Evolutionary conservation across 53 echinoderm and acorn worm species (phyloP).

Genomic region (Arbacia lixula): DNA sequence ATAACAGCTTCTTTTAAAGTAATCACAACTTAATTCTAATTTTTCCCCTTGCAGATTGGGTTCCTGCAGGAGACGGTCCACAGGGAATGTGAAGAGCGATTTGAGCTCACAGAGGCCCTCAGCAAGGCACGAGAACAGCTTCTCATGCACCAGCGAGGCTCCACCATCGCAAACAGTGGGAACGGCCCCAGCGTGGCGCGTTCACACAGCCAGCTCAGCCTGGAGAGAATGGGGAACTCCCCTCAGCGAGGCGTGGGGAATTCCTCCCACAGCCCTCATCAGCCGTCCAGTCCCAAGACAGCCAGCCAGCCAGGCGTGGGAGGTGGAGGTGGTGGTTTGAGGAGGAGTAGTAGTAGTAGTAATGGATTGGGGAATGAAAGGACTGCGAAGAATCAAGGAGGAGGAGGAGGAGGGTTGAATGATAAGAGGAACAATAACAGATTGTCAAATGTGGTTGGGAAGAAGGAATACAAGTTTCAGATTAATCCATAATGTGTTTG

Average conservation of each 20-base stretch:
- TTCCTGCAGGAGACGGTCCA: slow-evolving; percentile 95
- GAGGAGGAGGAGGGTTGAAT: background rate
- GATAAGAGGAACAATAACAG: background rate
- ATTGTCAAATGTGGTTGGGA: background rate
- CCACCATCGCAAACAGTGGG: slow-evolving; percentile 49
- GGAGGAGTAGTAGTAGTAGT: slow-evolving; percentile 12
- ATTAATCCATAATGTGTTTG: slow-evolving; percentile 4
- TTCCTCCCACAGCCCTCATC: slow-evolving; percentile 4
- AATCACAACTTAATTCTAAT: too few relatives aligned
- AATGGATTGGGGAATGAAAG: background rate
- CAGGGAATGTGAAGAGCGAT: slow-evolving; percentile 91
- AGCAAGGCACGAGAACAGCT: slow-evolving; percentile 88
- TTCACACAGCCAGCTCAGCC: slow-evolving; percentile 17
- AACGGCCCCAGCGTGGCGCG: background rate
- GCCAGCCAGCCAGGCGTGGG: background rate
- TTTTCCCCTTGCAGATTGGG: too few relatives aligned
- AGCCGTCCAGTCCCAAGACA: slow-evolving; percentile 28
- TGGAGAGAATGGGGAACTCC: background rate
- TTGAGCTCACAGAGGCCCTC: slow-evolving; percentile 87
- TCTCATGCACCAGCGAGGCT: slow-evolving; percentile 72
- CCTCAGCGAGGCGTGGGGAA: too few relatives aligned
- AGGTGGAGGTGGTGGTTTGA: slow-evolving; percentile 15
- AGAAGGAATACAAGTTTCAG: background rate
- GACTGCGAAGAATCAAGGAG: background rate
- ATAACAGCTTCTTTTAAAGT: too few relatives aligned